Evolutionary conservation across 1,140 invertebrate species (phyloP).

Genomic region (Drosophila varians): DNA sequence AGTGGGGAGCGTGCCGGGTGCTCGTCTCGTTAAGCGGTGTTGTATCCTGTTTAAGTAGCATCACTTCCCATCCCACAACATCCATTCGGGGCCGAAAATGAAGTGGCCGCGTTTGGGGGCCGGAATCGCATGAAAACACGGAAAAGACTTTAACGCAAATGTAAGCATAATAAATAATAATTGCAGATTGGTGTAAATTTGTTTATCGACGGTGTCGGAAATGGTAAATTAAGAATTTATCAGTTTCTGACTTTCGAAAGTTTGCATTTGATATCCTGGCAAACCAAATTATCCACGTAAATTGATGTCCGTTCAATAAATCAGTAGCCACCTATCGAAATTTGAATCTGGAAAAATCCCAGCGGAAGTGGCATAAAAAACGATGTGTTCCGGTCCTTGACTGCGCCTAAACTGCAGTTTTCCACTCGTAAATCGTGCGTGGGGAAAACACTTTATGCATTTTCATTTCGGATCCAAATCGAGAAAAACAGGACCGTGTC

Average conservation of each 20-base stretch:
- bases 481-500: conserved; percentile 4
- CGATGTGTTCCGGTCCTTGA: conserved; percentile 9
- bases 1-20: conserved; percentile 18
- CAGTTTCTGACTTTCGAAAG: conserved; percentile 36
- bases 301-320: conserved; percentile 30
- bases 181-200: conserved; percentile 52
- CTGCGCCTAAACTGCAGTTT: conserved; percentile 17
- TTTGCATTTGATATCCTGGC: conserved; percentile 1
- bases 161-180: conserved; percentile 69
- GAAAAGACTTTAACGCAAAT: conserved; percentile 50
- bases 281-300: not conserved
- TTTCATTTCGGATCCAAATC: conserved; percentile 16
- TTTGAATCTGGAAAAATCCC: conserved; percentile 9
- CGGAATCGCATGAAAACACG: conserved; percentile 33
- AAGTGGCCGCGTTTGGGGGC: conserved; percentile 1
- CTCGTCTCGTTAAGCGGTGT: conserved; percentile 14
- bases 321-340: conserved; percentile 5
- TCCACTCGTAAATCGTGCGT: conserved; percentile 25
- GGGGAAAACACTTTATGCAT: conserved; percentile 7
- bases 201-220: conserved; percentile 54
- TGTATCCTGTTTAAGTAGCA: conserved; percentile 46
- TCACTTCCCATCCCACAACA: not conserved
- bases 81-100: not conserved
- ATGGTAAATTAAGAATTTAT: conserved; percentile 56
- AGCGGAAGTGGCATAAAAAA: conserved; percentile 5